Evolutionary conservation across 1,140 invertebrate species (phyloP).

Genomic region (Zaprionus ghesquierei): DNA sequence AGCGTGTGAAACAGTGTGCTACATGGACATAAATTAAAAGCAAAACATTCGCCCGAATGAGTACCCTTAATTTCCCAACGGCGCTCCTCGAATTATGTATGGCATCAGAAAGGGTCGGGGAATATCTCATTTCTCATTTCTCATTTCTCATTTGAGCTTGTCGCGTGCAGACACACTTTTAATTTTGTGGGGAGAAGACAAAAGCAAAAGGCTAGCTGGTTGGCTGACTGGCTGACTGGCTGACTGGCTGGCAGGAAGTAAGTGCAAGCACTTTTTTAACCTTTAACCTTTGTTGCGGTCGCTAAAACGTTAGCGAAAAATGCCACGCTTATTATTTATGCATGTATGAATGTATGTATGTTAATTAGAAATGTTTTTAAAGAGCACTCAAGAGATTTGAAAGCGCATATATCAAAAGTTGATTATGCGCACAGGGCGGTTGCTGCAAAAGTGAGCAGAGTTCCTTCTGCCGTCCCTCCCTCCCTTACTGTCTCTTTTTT

Average conservation of each 20-base stretch:
- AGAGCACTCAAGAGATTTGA: conserved; percentile 70
- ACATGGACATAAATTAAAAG: conserved; percentile 43
- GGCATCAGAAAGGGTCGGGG: background rate
- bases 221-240: too few relatives aligned
- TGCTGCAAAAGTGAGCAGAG: conserved; percentile 43
- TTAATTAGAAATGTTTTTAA: conserved; percentile 81
- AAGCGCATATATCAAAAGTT: conserved; percentile 76
- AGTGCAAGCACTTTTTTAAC: conserved; percentile 56
- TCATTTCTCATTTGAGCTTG: conserved; percentile 8
- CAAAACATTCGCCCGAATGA: background rate
- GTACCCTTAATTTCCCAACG: conserved; percentile 6
- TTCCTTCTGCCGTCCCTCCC: background rate
- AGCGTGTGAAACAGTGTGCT: background rate
- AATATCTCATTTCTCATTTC: background rate
- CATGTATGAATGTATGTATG: conserved; percentile 49
- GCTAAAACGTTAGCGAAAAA: conserved; percentile 52
- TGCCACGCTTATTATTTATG: conserved; percentile 68
- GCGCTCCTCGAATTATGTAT: conserved; percentile 20
- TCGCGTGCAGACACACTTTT: background rate
- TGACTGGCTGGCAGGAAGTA: conserved; percentile 21
- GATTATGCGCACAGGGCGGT: conserved; percentile 60
- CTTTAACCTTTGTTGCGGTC: conserved; percentile 27
- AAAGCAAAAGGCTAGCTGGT: background rate
- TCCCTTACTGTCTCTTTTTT: background rate
- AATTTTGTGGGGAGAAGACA: conserved; percentile 10